Base-by-base conservation (phyloP, 2,113 vertebrate genomes). In the Ceyx margarethae region DNA sequence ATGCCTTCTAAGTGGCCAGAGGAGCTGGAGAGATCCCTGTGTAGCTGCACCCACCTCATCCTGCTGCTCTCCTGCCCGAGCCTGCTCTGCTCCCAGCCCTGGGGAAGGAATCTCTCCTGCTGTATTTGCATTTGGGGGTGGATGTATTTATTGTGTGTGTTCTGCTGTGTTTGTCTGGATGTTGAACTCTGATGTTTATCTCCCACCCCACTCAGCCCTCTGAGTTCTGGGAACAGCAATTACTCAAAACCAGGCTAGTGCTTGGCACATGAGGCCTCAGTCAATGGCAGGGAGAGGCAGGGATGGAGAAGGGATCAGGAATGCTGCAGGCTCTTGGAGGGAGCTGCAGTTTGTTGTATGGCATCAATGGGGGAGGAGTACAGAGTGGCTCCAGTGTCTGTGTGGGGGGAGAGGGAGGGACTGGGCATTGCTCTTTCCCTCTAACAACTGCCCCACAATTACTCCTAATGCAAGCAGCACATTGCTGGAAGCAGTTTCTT, bases 121-220 rank as follows among this genome's bases (percentile, higher is more conserved):
- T 26, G 45, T 85, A 60, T 93, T 91, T 95, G 92, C 87, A 48
- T 76, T 89, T 73, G 75, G 75, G 90, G 88, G 90, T 0, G 71
- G 79, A 85, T 58, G 43, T 56, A 56, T 88, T 88, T 86, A 77
- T 53, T 29, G 67, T 48, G 78, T 48, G 85, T 31, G 78, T 90
- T 93, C 81, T 72, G 90, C 90, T 81, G 57, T 92, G 92, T 95
- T 91, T 73, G 79, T 66, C 88, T 72, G 94, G 94, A 79, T 87
- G 82, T 94, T 95, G 94, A 82, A 96, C 90, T 72, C 95, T 85
- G 77, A 69, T 80, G 79, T 89, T 96, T 96, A 94, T 93, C 92
- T 89, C 82, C 78, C 88, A 78, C 85, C 85, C 85, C 82, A 89
- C 85, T 72, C 82, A 87, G 57, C 88, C 81, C 72, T 85, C 92